Evolutionary conservation across 2,797 vertebrate genomes (phyloP).

Genomic region (Alfaro cultratus): DNA sequence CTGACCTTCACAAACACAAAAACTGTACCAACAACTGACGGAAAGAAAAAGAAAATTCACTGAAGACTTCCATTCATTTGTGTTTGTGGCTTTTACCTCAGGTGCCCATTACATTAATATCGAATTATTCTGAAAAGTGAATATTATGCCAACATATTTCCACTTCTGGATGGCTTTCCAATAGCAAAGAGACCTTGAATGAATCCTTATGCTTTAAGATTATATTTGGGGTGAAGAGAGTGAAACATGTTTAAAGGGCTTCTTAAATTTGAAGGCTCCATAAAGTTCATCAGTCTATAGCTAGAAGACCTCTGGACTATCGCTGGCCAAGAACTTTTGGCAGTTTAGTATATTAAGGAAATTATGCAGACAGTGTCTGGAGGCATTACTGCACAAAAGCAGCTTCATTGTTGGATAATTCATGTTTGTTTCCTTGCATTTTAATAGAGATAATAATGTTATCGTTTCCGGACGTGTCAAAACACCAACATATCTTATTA

Average conservation of each 20-base stretch:
- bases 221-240: constrained; percentile 4
- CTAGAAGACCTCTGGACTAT: neutral
- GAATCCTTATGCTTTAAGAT: constrained; percentile 10
- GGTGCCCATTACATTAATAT: constrained; percentile 50
- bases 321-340: neutral
- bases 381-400: neutral
- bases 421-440: neutral
- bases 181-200: constrained; percentile 13
- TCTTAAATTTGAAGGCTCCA: neutral
- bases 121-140: constrained; percentile 37
- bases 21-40: neutral
- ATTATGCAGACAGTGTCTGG: neutral
- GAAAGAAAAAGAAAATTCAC: neutral
- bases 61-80: constrained; percentile 24
- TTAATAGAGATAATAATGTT: neutral
- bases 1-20: constrained; percentile 8
- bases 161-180: constrained; percentile 34
- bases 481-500: neutral
- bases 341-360: neutral
- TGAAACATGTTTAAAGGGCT: constrained; percentile 25
- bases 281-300: neutral
- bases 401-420: neutral
- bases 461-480: neutral
- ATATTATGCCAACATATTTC: constrained; percentile 38
- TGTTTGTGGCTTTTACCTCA: constrained; percentile 39